A percentile compares a stretch with the other conserved stretches of the same genome.
Conservation (phyloP, 2,113 vertebrate species). For the Clarias magur region DNA sequence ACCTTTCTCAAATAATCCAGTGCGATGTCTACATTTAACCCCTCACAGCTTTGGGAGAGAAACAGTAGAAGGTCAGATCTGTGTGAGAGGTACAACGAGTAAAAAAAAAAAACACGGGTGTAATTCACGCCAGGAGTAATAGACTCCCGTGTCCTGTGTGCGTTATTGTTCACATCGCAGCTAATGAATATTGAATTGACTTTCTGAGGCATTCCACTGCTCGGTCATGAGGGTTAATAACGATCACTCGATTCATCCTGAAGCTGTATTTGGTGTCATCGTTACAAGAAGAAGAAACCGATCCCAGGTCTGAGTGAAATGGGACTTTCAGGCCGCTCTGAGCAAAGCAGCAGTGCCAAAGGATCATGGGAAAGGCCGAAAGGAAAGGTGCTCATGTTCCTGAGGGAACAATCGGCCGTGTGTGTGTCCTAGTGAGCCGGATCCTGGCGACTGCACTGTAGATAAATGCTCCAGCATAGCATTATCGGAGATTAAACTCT, state of each 20-base stretch:
- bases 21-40: neutral
- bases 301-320: constrained; percentile 3
- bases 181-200: neutral
- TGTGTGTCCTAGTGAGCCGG: constrained; percentile 56
- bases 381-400: constrained; percentile 28
- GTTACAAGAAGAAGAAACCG: constrained; percentile 1
- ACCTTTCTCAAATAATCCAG: neutral
- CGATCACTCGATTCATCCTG: neutral
- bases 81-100: neutral
- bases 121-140: neutral
- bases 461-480: constrained; percentile 13
- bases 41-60: neutral
- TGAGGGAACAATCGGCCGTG: constrained; percentile 46
- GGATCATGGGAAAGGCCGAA: constrained; percentile 44
- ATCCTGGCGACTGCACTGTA: constrained; percentile 51
- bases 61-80: neutral
- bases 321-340: too few species aligned
- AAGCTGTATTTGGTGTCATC: neutral
- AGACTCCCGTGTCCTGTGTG: neutral
- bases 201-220: neutral
- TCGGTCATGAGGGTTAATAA: neutral
- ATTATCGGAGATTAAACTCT: constrained; percentile 61
- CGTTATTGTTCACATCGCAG: neutral
- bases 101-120: neutral
- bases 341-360: constrained; percentile 23